Evolutionary conservation across 2,888 invertebrate genomes (phyloP).

Genomic region (Lithophane leautieri): DNA sequence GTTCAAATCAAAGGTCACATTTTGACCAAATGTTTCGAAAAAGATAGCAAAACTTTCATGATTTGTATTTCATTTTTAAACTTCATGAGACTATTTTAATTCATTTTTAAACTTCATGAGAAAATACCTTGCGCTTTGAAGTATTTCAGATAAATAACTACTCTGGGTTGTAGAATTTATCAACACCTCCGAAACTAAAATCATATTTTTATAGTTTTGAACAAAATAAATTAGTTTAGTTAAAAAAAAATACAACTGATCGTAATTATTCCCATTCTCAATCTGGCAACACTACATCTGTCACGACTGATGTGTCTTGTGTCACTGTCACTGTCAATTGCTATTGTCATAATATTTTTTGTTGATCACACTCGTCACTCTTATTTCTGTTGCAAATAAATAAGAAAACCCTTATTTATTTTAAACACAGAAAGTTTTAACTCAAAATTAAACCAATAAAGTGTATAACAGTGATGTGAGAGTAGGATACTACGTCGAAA

Average conservation of each 20-base stretch:
- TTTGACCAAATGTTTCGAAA: not conserved
- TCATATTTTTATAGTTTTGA: not conserved
- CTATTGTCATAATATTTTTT: slow-evolving; percentile 65
- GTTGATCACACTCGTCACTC: slow-evolving; percentile 52
- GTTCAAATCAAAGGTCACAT: not conserved
- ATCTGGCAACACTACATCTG: slow-evolving; percentile 41
- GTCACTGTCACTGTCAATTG: slow-evolving; percentile 42
- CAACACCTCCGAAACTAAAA: not conserved
- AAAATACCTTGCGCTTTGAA: not conserved
- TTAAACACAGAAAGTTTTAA: slow-evolving; percentile 31
- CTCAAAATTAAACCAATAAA: slow-evolving; percentile 7
- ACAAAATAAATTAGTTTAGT: too few species aligned
- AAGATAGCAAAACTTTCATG: too few species aligned
- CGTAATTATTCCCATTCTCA: not conserved
- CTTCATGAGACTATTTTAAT: not conserved
- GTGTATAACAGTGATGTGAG: slow-evolving; percentile 59
- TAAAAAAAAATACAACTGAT: not conserved
- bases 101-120: not conserved
- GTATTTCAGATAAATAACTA: not conserved
- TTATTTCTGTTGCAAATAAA: slow-evolving; percentile 40
- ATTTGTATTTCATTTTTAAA: not conserved
- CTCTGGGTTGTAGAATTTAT: not conserved
- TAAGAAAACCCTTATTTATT: slow-evolving; percentile 32
- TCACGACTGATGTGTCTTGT: slow-evolving; percentile 22
- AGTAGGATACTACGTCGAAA: slow-evolving; percentile 20